A percentile compares a stretch with the other conserved stretches of the same genome.
Conservation (phyloP, 2,797 vertebrate species). For the Fistularia commersonii region DNA sequence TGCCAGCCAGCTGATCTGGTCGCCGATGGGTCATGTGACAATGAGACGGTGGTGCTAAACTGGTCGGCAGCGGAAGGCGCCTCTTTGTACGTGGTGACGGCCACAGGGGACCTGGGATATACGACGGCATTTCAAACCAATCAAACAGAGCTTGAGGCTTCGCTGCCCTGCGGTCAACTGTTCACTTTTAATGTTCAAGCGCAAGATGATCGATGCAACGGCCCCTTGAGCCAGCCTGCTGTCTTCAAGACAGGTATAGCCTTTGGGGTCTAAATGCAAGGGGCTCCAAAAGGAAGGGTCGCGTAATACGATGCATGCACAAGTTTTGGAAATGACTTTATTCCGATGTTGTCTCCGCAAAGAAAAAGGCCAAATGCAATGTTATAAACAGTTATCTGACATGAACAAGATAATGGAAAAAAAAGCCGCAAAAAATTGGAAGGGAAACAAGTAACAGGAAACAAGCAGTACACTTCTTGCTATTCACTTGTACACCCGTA, state of each 20-base stretch:
- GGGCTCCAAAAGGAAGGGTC: no score
- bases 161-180: slow-evolving; percentile 71
- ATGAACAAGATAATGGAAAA: no score
- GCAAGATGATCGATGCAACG: slow-evolving; percentile 51
- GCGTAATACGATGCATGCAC: no score
- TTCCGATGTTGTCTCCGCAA: no score
- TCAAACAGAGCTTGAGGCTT: slow-evolving; percentile 29
- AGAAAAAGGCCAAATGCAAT: no score
- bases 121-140: slow-evolving; percentile 41
- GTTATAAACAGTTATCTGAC: no score
- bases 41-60: slow-evolving; percentile 49
- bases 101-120: slow-evolving; percentile 63
- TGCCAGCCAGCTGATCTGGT: slow-evolving; percentile 61
- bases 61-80: slow-evolving; percentile 66
- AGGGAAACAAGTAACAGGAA: no score
- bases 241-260: slow-evolving; percentile 59
- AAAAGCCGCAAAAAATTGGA: no score
- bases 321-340: neutral
- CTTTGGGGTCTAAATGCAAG: no score
- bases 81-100: slow-evolving; percentile 49
- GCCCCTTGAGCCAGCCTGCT: slow-evolving; percentile 41
- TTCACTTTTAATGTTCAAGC: slow-evolving; percentile 67
- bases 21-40: slow-evolving; percentile 56
- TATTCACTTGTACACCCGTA: no score
- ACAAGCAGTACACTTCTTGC: no score